These are phyloP conservation scores for Euwallacea fornicatus DNA, from an alignment of 1,140 invertebrate genomes.

Conservation along the genomic window DNA sequence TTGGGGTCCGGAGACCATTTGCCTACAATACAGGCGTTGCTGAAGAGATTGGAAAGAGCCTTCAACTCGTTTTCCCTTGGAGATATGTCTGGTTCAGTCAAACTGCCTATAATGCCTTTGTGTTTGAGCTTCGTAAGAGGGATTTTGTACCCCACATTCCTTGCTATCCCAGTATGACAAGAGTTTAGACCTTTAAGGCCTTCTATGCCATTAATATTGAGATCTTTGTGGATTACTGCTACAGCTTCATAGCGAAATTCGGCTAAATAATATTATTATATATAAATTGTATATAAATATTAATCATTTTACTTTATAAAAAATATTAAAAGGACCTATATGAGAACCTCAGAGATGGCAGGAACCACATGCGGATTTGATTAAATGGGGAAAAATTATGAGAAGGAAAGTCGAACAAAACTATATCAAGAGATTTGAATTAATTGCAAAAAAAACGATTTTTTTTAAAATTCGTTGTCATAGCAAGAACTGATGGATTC, in stretches of 20 bases:
- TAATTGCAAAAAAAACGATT: no score
- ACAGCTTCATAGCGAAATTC: constrained; percentile 77
- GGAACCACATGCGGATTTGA: no score
- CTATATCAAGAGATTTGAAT: no score
- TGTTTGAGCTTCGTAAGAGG: constrained; percentile 73
- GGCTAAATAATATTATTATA: constrained; percentile 52
- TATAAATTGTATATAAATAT: no score
- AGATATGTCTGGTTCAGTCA: constrained; percentile 67
- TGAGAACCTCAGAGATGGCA: no score
- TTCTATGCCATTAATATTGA: constrained; percentile 64
- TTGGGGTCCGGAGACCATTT: constrained; percentile 74
- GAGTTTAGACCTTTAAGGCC: constrained; percentile 72
- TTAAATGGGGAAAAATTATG: no score
- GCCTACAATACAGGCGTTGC: constrained; percentile 75
- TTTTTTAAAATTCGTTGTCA: no score
- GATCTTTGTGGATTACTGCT: constrained; percentile 71
- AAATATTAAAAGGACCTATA: no score
- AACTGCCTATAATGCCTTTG: constrained; percentile 64
- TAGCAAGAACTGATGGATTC: no score
- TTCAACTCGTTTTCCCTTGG: constrained; percentile 75
- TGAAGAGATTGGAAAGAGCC: constrained; percentile 72
- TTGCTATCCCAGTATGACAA: constrained; percentile 77
- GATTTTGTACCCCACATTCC: constrained; percentile 79
- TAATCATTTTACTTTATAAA: neutral
- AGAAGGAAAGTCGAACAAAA: no score